These are phyloP conservation scores for Halocynthia roretzi DNA, from an alignment of 23 tunicate genomes.

Conservation along the genomic window DNA sequence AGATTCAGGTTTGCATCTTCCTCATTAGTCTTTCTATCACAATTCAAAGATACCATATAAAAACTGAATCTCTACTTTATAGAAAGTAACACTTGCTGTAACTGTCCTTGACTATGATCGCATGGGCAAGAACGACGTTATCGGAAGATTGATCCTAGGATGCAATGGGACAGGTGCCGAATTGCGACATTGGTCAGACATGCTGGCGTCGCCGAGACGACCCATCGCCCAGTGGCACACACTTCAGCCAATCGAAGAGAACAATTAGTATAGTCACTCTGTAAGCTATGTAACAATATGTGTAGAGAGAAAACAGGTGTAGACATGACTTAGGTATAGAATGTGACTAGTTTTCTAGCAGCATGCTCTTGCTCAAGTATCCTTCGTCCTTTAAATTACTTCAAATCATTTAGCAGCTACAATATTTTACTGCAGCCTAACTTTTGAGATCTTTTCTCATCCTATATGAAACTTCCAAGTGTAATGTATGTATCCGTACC, in stretches of 20 bases:
- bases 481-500: no score
- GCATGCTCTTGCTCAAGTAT: no score
- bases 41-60: neutral
- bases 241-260: conserved; percentile 63
- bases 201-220: conserved; percentile 97
- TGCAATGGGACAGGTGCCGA: conserved; percentile 96
- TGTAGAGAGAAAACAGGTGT: no score
- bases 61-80: neutral
- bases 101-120: conserved; percentile 98
- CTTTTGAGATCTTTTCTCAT: no score
- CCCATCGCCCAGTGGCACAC: conserved; percentile 99
- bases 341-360: no score
- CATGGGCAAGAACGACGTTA: conserved; percentile 99
- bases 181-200: conserved; percentile 99
- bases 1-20: conserved; percentile 66
- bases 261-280: neutral
- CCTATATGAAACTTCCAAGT: no score
- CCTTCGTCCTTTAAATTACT: no score
- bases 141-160: conserved; percentile 81
- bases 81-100: conserved; percentile 92
- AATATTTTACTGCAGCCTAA: no score
- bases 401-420: no score
- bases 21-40: neutral
- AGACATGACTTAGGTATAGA: no score
- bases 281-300: no score